A percentile compares a stretch with the other conserved stretches of the same genome.
These are phyloP conservation scores for Eidolon helvum DNA, from an alignment of 2,113 vertebrate species.

Conservation along the genomic window DNA sequence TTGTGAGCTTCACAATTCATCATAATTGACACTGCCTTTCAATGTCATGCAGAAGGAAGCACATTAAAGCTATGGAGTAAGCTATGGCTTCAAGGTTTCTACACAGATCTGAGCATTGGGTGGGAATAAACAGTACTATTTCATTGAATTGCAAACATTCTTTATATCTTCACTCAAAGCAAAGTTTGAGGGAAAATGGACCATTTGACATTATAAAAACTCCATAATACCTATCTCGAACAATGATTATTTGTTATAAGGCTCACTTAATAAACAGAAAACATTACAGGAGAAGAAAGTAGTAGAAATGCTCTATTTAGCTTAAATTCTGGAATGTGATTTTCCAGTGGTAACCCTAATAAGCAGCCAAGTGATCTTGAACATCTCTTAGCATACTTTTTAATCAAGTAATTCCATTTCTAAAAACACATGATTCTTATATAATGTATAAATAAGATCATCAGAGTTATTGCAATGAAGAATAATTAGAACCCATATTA, in stretches of 20 bases:
- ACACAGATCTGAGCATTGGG: not conserved
- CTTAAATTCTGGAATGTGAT: not conserved
- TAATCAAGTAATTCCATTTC: slow-evolving; percentile 29
- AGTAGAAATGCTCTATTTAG: not conserved
- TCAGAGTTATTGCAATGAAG: not conserved
- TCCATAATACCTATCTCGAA: not conserved
- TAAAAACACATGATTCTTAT: not conserved
- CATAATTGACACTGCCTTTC: slow-evolving; percentile 66
- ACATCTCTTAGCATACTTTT: not conserved
- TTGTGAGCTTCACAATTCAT: slow-evolving; percentile 45
- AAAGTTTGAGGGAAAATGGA: slow-evolving; percentile 14
- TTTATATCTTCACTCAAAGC: not conserved
- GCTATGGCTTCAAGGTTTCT: not conserved
- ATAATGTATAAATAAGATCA: not conserved
- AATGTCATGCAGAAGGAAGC: slow-evolving; percentile 14
- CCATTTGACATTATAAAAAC: not conserved
- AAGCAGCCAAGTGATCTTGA: slow-evolving; percentile 26
- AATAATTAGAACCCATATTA: not conserved
- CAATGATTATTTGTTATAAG: not conserved
- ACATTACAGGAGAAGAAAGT: not conserved
- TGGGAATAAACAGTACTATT: not conserved
- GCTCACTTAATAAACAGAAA: not conserved
- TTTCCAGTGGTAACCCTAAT: not conserved
- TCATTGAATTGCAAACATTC: not conserved
- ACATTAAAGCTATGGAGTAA: not conserved